Evolutionary conservation across 2,888 invertebrate genomes (phyloP), one percentile per base, ranked within the genome.

Genomic region (Bibio marci): DNA sequence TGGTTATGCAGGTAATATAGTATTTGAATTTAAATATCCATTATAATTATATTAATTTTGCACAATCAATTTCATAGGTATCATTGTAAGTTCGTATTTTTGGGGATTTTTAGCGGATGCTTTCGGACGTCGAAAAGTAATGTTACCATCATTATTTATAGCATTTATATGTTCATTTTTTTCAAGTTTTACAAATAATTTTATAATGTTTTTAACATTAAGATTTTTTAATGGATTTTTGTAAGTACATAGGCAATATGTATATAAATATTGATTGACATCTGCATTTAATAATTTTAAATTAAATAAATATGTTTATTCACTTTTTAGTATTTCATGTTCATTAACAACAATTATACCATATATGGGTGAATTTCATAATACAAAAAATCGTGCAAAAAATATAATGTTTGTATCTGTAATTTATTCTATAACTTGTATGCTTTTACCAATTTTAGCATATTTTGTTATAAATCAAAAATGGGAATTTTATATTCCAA

Each of bases 291-390:
- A n/a, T n/a, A n/a, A n/a, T n/a, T n/a, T n/a, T n/a, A n/a, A n/a
- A n/a, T n/a, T n/a, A n/a, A n/a, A n/a, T n/a, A n/a, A n/a, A n/a
- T n/a, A n/a, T n/a, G n/a, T n/a, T n/a, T 11, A 7, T 3, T 11
- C 25, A 26, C 7, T 13, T 10, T 34, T 15, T 22, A 22, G 22
- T 22, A 22, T 22, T 4, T 4, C 22, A 22, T 22, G 22, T 22
- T 8, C 62, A 6, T 59, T 62, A 10, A 56, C 62, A 1, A 55
- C 61, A 17, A 54, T 62, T 4, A 64, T 61, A 44, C 61, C 62
- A 7, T 64, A 59, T 44, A 50, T 58, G 12, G 63, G 64, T 4
- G 65, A 65, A 49, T 63, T 64, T 45, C 62, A 64, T 41, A 52
- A 58, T 42, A 47, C 54, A 14, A 47, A 45, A 26, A 52, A 53